Evolutionary conservation across 2,113 vertebrate genomes (phyloP).

Genomic region (Desmodus rotundus): DNA sequence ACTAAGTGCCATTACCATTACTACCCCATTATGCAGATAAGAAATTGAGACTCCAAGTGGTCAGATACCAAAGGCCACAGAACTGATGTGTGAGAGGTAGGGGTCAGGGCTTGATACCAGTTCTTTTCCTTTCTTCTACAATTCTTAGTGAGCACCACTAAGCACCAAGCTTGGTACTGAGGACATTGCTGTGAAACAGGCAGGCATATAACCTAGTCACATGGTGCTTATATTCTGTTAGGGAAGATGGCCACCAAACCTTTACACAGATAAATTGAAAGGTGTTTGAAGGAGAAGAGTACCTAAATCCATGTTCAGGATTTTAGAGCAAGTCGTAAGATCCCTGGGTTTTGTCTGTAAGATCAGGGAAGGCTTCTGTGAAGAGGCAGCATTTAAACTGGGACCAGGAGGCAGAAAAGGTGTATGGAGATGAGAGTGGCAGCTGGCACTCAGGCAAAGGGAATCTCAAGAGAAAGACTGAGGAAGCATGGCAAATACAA

Average conservation of each 20-base stretch:
- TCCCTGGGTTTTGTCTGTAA: not conserved
- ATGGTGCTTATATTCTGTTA: not conserved
- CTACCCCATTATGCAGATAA: not conserved
- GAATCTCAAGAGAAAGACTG: not conserved
- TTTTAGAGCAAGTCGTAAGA: not conserved
- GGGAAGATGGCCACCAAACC: not conserved
- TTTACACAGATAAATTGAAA: not conserved
- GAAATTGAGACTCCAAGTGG: not conserved
- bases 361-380: not conserved
- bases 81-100: constrained; percentile 16
- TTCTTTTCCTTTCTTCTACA: not conserved
- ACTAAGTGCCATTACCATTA: not conserved
- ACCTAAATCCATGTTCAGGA: not conserved
- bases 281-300: not conserved
- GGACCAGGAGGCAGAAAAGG: not conserved
- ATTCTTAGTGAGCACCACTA: not conserved
- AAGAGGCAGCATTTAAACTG: not conserved
- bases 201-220: not conserved
- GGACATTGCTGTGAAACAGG: not conserved
- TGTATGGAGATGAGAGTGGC: not conserved
- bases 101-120: not conserved
- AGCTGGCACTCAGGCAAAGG: not conserved
- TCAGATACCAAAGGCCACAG: constrained; percentile 15
- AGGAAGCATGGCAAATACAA: not conserved
- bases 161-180: not conserved